phyloP scores from a whole-genome alignment of 2,113 vertebrate species.

The Prunella fulvescens region DNA sequence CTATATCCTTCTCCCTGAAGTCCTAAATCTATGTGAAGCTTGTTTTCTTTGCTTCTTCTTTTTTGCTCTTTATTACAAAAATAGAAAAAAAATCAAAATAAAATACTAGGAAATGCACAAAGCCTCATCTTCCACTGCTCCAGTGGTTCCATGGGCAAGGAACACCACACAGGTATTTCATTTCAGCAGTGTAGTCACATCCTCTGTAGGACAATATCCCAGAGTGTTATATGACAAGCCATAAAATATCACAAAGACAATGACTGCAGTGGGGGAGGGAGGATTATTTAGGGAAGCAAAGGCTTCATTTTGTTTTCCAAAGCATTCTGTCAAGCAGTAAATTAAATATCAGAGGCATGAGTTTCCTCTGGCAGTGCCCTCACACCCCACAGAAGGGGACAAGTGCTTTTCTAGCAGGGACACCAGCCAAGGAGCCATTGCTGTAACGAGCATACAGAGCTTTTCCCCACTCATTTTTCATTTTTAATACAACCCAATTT shows the following conservation, averaged over 20 bases:
- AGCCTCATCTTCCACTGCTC: background rate
- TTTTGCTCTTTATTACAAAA: background rate
- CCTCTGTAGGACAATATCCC: slow-evolving; percentile 12
- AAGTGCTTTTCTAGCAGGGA: background rate
- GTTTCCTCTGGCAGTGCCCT: background rate
- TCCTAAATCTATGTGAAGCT: slow-evolving; percentile 43
- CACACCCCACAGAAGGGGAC: background rate
- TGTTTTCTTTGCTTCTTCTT: background rate
- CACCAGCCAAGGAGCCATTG: background rate
- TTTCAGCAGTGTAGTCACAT: background rate
- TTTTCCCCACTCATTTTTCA: background rate
- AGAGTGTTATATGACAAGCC: background rate
- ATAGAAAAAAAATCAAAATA: slow-evolving; percentile 13
- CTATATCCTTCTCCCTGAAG: slow-evolving; percentile 12
- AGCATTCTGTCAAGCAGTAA: background rate
- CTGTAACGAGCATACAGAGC: background rate
- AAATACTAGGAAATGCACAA: background rate
- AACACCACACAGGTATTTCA: background rate
- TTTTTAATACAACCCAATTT: background rate
- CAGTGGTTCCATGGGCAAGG: background rate
- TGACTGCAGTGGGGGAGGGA: background rate
- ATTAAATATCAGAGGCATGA: background rate
- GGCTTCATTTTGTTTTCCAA: slow-evolving; percentile 9
- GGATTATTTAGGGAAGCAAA: slow-evolving; percentile 14
- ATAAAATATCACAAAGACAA: slow-evolving; percentile 26